Evolutionary conservation across 2,888 invertebrate genomes (phyloP).

Genomic region (Microchrysa polita): DNA sequence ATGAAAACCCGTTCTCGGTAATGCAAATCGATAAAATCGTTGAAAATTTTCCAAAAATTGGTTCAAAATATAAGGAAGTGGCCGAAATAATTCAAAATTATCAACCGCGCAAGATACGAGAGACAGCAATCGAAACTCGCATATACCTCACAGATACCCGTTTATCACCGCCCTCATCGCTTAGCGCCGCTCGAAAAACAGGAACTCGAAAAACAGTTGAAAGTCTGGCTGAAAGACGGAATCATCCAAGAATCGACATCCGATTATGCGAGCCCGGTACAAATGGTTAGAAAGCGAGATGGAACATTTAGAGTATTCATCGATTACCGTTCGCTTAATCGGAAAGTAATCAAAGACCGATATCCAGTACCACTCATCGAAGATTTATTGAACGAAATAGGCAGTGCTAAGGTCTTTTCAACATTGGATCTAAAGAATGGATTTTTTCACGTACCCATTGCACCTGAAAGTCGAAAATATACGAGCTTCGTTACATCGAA

Average conservation of each 20-base stretch:
- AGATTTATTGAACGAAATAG: constrained; percentile 55
- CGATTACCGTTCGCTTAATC: constrained; percentile 58
- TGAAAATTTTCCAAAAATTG: not conserved
- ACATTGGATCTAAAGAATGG: constrained; percentile 56
- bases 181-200: not conserved
- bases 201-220: not conserved
- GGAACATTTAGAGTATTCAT: constrained; percentile 53
- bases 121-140: constrained; percentile 7
- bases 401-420: constrained; percentile 52
- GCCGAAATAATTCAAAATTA: not conserved
- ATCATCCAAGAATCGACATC: constrained; percentile 45
- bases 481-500: not conserved
- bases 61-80: constrained; percentile 3
- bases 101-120: not conserved
- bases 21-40: not conserved
- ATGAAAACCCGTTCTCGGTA: not conserved
- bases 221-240: constrained; percentile 1
- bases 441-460: constrained; percentile 56
- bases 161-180: not conserved
- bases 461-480: constrained; percentile 50
- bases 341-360: constrained; percentile 54
- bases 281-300: constrained; percentile 49
- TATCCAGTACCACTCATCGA: constrained; percentile 59
- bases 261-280: constrained; percentile 53
- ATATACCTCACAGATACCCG: constrained; percentile 3